Evolutionary conservation across 1,140 invertebrate species (phyloP).

Genomic region (Goniozus legneri): DNA sequence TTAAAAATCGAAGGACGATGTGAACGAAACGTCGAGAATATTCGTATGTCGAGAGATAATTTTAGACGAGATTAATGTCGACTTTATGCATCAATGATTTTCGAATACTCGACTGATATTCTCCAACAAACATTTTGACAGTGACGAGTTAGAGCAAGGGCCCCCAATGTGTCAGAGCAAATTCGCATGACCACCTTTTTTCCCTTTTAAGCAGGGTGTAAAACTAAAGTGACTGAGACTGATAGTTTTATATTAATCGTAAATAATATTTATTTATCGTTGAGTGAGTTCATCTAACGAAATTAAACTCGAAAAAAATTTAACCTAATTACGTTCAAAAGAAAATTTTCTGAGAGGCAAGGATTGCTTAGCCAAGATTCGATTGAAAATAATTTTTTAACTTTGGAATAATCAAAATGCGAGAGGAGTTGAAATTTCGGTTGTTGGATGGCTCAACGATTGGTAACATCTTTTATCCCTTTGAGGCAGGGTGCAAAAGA

Average conservation of each 20-base stretch:
- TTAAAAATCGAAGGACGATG: too few species aligned
- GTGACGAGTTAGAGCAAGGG: slow-evolving; percentile 9
- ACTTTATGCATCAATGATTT: too few species aligned
- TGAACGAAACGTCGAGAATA: too few species aligned
- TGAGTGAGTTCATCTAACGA: not conserved
- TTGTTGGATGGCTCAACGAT: slow-evolving; percentile 9
- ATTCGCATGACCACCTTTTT: slow-evolving; percentile 39
- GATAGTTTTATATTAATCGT: slow-evolving; percentile 42
- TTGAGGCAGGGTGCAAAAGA: slow-evolving; percentile 37
- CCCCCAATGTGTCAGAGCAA: slow-evolving; percentile 30
- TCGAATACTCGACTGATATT: slow-evolving; percentile 1
- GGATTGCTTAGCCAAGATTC: too few species aligned
- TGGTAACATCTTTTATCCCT: slow-evolving; percentile 29
- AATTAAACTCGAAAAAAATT: too few species aligned
- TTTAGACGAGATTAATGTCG: too few species aligned
- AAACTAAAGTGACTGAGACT: slow-evolving; percentile 34
- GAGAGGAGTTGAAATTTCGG: too few species aligned
- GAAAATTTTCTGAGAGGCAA: too few species aligned
- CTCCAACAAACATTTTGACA: not conserved
- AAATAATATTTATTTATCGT: slow-evolving; percentile 31
- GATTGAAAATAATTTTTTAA: too few species aligned
- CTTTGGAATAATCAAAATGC: too few species aligned
- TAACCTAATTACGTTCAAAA: too few species aligned
- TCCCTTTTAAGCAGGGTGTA: slow-evolving; percentile 46
- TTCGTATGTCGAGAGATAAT: too few species aligned